Conservation (phyloP, 1,140 invertebrate species). For the Archivesica marissinica region DNA sequence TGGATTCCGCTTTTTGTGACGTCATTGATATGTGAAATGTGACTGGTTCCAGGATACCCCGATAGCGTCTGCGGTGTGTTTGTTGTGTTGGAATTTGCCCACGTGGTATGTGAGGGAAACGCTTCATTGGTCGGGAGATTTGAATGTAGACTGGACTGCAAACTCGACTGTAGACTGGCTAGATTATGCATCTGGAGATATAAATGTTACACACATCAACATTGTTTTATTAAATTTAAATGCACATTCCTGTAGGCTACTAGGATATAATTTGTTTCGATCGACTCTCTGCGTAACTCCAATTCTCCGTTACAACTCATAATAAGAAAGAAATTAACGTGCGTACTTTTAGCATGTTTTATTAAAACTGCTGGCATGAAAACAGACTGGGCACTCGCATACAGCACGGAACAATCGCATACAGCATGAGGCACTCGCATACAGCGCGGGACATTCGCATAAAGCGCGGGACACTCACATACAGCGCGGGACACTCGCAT, state of each 20-base stretch:
- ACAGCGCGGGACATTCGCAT: too few species aligned
- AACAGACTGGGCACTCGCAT: too few species aligned
- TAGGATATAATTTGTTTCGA: not conserved
- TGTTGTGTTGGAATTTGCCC: constrained; percentile 62
- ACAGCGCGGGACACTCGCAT: too few species aligned
- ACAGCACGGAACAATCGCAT: too few species aligned
- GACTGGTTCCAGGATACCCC: constrained; percentile 44
- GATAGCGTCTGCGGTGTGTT: constrained; percentile 22
- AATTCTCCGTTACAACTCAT: too few species aligned
- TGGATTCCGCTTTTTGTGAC: constrained; percentile 68
- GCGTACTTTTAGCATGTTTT: too few species aligned
- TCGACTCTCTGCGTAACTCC: too few species aligned
- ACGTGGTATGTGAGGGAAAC: constrained; percentile 53
- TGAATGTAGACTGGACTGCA: constrained; percentile 45
- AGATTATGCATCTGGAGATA: constrained; percentile 65
- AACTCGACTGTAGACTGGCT: constrained; percentile 50
- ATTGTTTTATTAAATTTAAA: too few species aligned
- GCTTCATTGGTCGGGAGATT: constrained; percentile 33
- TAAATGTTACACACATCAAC: too few species aligned
- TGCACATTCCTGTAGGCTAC: not conserved
- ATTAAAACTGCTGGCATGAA: too few species aligned
- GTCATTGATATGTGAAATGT: constrained; percentile 64
- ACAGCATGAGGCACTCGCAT: too few species aligned
- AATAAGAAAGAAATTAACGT: not conserved
- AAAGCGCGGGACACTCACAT: too few species aligned